Evolutionary conservation across 2,113 vertebrate genomes (phyloP).

Genomic region (Oceanodroma tethys): DNA sequence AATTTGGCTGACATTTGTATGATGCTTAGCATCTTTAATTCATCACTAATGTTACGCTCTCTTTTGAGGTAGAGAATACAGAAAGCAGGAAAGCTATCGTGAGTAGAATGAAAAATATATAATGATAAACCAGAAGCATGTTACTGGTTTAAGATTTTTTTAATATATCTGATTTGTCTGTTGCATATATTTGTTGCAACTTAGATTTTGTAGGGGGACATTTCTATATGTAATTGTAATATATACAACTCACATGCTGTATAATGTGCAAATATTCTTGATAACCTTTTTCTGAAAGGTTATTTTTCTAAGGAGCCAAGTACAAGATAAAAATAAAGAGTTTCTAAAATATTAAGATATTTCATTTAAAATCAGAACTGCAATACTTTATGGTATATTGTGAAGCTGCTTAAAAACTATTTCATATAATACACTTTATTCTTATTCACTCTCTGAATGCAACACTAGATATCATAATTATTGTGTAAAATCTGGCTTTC

Average conservation of each 20-base stretch:
- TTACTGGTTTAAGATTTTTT: background rate
- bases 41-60: background rate
- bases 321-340: background rate
- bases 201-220: background rate
- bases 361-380: background rate
- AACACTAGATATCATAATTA: background rate
- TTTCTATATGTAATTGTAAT: background rate
- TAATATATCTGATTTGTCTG: background rate
- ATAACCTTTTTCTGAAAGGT: background rate
- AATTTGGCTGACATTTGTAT: background rate
- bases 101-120: background rate
- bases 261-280: background rate
- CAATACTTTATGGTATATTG: background rate
- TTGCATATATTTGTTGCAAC: background rate
- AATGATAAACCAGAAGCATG: background rate
- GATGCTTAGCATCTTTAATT: background rate
- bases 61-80: background rate
- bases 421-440: background rate
- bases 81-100: background rate
- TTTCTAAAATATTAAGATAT: background rate
- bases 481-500: background rate
- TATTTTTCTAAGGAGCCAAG: background rate
- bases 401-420: background rate
- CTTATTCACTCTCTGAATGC: background rate
- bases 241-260: background rate